Base-by-base conservation (phyloP, 2,113 vertebrate species). In the Willisornis vidua region DNA sequence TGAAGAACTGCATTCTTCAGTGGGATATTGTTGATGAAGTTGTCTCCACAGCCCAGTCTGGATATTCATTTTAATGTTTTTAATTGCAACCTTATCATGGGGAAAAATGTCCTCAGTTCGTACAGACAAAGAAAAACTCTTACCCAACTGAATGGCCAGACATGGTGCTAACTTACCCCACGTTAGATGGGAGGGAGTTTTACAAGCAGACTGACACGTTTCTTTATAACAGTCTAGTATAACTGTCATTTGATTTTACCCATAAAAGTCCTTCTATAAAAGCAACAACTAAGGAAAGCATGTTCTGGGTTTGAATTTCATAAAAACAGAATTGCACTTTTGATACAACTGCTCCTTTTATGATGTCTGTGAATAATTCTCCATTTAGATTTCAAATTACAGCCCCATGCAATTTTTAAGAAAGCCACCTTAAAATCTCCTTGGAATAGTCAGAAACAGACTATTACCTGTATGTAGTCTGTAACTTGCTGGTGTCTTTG, bases 401-500 rank as follows among this genome's bases (percentile, higher is more conserved):
- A 94, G 82, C 87, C 87, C 89, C 33, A 82, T 62, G 91, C 96
- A 94, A 81, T 82, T 96, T 93, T 92, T 85, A 87, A 95, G 94
- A 96, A 95, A 95, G 93, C 96, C 95, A 96, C 95, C 95, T 94
- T 95, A 96, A 96, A 95, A 96, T 88, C 89, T 94, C 93, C 87
- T 89, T 92, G 73, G 96, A 92, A 86, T 93, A 72, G 83, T 57
- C 96, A 97, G 91, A 93, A 97, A 95, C 96, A 95, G 93, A 95
- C 88, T 54, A 12, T 97, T 98, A 99, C 99, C 99, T 99, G 99
- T 92, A 99, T 99, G 97, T 99, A 99, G 97, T 99, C 99, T 89
- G 98, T 98, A 90, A 99, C 98, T 94, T 99, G 98, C 97, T 99
- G 99, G 96, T 99, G 99, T 96, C 98, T 98, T 97, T 99, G 98